Percentiles rank a stretch among this genome's conserved stretches.
Conservation (phyloP, 2,113 vertebrate genomes). For the Lophochroa leadbeateri region DNA sequence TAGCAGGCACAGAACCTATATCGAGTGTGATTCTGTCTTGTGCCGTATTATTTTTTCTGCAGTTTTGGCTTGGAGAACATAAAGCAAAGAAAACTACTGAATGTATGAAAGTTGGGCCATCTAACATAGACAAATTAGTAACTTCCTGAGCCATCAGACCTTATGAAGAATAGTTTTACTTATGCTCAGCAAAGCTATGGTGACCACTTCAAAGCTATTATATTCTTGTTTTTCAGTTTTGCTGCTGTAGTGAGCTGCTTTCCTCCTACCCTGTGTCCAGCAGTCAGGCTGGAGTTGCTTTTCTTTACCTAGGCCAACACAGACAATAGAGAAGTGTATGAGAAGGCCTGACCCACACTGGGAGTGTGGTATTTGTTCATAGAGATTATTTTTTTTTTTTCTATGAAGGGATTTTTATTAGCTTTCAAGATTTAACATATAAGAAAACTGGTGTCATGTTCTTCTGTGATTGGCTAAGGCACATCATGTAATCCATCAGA, state of each 20-base stretch:
- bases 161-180: neutral
- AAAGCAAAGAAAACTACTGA: neutral
- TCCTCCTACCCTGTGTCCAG: neutral
- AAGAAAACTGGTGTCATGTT: neutral
- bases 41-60: neutral
- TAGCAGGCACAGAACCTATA: rapidly evolving
- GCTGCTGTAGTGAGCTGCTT: neutral
- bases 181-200: neutral
- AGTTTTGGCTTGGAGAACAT: neutral
- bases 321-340: neutral
- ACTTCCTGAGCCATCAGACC: neutral
- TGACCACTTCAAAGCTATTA: neutral
- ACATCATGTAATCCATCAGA: neutral
- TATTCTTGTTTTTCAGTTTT: neutral
- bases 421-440: neutral
- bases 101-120: neutral
- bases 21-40: neutral
- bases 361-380: neutral
- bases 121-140: neutral
- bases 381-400: neutral
- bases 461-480: neutral
- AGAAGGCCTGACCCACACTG: neutral
- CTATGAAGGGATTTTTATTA: neutral
- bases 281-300: neutral
- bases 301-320: neutral